Evolutionary conservation across 2,888 invertebrate genomes (phyloP), one percentile per base, ranked within the genome.

Genomic region (Glaucopsyche alexis): DNA sequence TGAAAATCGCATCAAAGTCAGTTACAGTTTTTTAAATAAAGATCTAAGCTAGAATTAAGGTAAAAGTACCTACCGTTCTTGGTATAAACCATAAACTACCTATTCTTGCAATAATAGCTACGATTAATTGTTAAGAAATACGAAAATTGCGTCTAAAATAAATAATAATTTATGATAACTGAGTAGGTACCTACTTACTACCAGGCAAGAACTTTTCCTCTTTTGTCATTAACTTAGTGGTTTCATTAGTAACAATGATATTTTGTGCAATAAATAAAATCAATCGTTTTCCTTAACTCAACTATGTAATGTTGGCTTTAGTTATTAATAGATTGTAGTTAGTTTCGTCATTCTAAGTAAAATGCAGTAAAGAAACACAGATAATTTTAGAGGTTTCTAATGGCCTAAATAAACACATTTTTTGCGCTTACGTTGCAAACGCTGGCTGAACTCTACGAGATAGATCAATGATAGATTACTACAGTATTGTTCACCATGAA

Each of bases 81-180:
- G 60, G 29, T 60, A 60, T 29, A 60, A 29, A 29, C 29, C n/a
- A n/a, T 29, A 29, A 29, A 29, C 29, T 29, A 29, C 29, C 11
- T 55, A 19, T 9, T 19, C 19, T 8, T 2, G 19, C 60, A 60
- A 38, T 60, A 38, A 60, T 38, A 29, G 29, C 29, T 60, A 13
- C 29, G 13, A 60, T 60, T 29, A 38, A 60, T 13, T 7, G 29
- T 29, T 60, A 60, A 29, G 13, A 38, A 60, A 29, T 38, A 29
- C 13, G 60, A 7, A 60, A 29, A 60, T 60, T 60, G 60, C 60
- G 60, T 60, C 60, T 60, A 47, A 47, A 47, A 9, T 29, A 47
- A 47, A 9, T 29, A 29, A 29, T 38, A 60, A 60, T 13, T 29
- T 60, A 13, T n/a, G n/a, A n/a, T n/a, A n/a, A n/a, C n/a, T n/a